These are phyloP conservation scores for Heterotis niloticus DNA, from an alignment of 2,113 vertebrate genomes.

Conservation along the genomic window DNA sequence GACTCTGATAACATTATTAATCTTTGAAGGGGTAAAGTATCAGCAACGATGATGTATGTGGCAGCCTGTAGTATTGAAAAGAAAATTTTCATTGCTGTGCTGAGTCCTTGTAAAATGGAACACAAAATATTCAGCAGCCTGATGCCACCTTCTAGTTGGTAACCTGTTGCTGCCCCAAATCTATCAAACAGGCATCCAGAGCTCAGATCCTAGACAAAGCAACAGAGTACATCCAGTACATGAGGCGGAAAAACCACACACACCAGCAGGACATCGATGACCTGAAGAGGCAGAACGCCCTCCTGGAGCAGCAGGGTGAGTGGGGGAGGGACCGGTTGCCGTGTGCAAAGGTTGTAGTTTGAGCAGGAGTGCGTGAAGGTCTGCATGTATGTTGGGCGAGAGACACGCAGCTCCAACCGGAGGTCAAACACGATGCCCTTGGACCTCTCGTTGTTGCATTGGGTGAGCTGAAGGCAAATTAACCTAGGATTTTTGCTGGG, in stretches of 20 bases:
- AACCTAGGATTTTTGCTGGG: no score
- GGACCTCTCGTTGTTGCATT: no score
- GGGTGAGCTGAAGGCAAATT: no score
- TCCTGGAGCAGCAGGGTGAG: constrained; percentile 91
- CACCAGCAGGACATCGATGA: constrained; percentile 98
- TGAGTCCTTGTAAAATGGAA: no score
- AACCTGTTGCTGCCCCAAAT: constrained; percentile 62
- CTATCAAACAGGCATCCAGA: constrained; percentile 86
- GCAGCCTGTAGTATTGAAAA: no score
- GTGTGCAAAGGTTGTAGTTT: no score
- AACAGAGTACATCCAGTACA: constrained; percentile 97
- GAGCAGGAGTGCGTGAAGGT: no score
- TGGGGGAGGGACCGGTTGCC: not conserved
- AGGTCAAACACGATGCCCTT: not conserved
- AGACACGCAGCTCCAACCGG: not conserved
- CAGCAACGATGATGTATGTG: no score
- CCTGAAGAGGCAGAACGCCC: constrained; percentile 88
- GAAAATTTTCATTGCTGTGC: no score
- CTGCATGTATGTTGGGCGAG: not conserved
- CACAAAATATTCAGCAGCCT: not conserved
- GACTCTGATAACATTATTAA: not conserved
- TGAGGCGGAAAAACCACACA: constrained; percentile 96
- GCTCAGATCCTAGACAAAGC: constrained; percentile 98
- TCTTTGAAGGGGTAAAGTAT: no score
- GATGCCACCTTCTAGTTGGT: constrained; percentile 48